These are phyloP conservation scores for Paralichthys olivaceus DNA, from an alignment of 2,113 vertebrate species.

Conservation along the genomic window DNA sequence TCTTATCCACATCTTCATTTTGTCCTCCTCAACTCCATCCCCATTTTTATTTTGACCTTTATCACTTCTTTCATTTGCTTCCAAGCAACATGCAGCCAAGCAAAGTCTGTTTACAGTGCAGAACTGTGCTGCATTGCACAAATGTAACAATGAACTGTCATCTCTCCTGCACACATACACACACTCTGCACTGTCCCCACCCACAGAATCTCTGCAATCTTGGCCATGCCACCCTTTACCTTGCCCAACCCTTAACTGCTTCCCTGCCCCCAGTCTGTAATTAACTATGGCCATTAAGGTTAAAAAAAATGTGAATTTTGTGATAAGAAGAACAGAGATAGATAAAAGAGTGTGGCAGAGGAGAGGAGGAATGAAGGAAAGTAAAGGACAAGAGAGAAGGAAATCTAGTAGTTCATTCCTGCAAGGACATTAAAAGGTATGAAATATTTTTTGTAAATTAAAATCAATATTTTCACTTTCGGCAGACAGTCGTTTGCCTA, in stretches of 20 bases:
- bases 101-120: conserved; percentile 45
- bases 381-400: conserved; percentile 41
- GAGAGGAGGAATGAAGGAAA: conserved; percentile 12
- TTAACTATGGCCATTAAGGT: conserved; percentile 64
- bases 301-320: conserved; percentile 59
- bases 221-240: conserved; percentile 4
- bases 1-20: conserved; percentile 35
- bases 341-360: conserved; percentile 28
- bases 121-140: conserved; percentile 35
- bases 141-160: conserved; percentile 20
- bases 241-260: neutral
- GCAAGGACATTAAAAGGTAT: conserved; percentile 83
- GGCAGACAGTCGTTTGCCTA: conserved; percentile 90
- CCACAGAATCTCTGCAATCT: conserved; percentile 2
- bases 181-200: neutral
- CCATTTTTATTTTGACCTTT: conserved; percentile 6
- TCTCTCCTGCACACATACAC: conserved; percentile 13
- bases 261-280: conserved; percentile 33
- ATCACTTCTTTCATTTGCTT: conserved; percentile 16
- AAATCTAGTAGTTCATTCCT: conserved; percentile 85
- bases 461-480: conserved; percentile 96
- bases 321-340: conserved; percentile 49
- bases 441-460: conserved; percentile 91
- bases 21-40: neutral
- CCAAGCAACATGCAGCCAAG: conserved; percentile 26